Evolutionary conservation across 2,113 vertebrate genomes (phyloP).

Genomic region (Forbesichthys papilliferus): DNA sequence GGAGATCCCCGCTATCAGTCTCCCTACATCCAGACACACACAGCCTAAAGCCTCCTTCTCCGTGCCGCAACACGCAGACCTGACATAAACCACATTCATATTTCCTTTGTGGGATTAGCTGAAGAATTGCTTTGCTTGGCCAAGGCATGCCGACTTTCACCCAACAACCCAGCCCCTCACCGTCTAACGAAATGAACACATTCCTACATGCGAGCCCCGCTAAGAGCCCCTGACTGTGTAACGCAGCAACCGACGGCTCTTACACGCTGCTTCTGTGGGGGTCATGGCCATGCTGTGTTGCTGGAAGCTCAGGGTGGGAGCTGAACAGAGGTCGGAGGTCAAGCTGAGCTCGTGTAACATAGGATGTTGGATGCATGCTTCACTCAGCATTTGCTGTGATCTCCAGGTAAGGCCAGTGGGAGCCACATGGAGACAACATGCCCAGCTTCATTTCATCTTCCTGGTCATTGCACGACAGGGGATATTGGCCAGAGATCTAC

Average conservation of each 20-base stretch:
- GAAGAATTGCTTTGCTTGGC: conserved; percentile 39
- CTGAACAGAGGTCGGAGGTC: conserved; percentile 54
- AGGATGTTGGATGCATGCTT: conserved; percentile 47
- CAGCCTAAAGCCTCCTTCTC: conserved; percentile 33
- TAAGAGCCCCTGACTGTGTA: conserved; percentile 43
- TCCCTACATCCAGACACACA: conserved; percentile 48
- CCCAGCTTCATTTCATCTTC: conserved; percentile 46
- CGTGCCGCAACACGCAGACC: conserved; percentile 52
- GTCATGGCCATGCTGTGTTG: conserved; percentile 41
- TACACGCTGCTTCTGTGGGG: conserved; percentile 27
- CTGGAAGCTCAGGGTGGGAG: conserved; percentile 58
- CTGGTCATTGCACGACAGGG: conserved; percentile 52
- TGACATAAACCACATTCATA: conserved; percentile 37
- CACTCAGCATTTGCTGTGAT: conserved; percentile 40
- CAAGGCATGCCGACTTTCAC: conserved; percentile 7
- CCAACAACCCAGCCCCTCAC: conserved; percentile 8
- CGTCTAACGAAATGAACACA: conserved; percentile 7
- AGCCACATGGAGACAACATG: conserved; percentile 63
- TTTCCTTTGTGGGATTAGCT: conserved; percentile 27
- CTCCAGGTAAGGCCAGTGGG: conserved; percentile 41
- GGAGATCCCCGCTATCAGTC: conserved; percentile 30
- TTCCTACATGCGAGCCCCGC: conserved; percentile 13
- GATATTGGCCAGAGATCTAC: conserved; percentile 62
- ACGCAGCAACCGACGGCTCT: conserved; percentile 37
- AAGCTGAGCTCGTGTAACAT: conserved; percentile 54